These are phyloP conservation scores for Leptinotarsa tumamoca DNA, from an alignment of 2,888 invertebrate species.

Conservation along the genomic window DNA sequence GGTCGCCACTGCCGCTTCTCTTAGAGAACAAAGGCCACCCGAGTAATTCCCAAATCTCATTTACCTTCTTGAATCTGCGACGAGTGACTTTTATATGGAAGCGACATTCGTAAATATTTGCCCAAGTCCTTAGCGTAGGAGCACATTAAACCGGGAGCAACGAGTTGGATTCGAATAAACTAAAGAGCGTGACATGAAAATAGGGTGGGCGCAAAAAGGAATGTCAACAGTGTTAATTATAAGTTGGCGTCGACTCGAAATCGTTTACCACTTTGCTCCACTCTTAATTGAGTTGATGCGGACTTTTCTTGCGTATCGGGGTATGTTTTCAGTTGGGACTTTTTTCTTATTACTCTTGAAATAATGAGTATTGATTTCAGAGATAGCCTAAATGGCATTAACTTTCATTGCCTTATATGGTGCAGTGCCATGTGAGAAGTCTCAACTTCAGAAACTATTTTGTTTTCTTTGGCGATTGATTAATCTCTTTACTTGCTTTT, in stretches of 20 bases:
- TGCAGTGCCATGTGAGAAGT: too few relatives aligned
- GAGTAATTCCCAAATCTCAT: conserved; percentile 1
- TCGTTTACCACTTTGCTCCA: conserved; percentile 18
- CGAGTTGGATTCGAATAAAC: conserved; percentile 22
- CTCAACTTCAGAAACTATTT: too few relatives aligned
- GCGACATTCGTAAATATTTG: conserved; percentile 16
- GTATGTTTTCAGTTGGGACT: neutral
- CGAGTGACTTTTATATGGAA: neutral
- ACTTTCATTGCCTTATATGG: too few relatives aligned
- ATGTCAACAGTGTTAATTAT: conserved; percentile 25
- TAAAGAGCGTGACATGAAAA: conserved; percentile 21
- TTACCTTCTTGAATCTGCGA: conserved; percentile 1
- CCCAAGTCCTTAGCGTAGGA: neutral
- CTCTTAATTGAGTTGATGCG: conserved; percentile 24
- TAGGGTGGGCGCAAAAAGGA: conserved; percentile 19
- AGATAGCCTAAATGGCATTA: too few relatives aligned
- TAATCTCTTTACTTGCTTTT: too few relatives aligned
- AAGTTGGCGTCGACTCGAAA: conserved; percentile 18
- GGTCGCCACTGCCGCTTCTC: neutral
- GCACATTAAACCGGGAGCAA: conserved; percentile 6
- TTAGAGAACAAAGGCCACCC: neutral
- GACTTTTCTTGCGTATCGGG: conserved; percentile 4
- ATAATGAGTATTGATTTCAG: too few relatives aligned
- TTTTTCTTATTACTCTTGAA: too few relatives aligned
- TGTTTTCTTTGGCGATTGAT: too few relatives aligned